A percentile compares a stretch with the other conserved stretches of the same genome.
phyloP scores from a whole-genome alignment of 1,140 invertebrate species.

The Microplitis demolitor region DNA sequence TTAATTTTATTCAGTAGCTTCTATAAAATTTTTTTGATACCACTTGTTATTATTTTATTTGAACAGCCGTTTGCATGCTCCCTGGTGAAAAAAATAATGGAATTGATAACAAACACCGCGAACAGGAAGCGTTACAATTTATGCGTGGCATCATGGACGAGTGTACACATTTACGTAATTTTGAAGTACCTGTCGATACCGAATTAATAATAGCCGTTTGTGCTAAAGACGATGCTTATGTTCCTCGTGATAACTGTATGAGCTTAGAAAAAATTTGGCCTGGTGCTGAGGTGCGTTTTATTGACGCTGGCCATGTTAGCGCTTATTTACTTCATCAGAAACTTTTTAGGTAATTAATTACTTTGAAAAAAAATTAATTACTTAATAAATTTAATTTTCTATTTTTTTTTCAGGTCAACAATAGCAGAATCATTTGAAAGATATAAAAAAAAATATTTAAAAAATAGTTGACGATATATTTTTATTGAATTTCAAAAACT shows the following conservation, averaged over 20 bases:
- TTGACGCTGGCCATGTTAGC: slow-evolving; percentile 88
- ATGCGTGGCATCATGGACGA: slow-evolving; percentile 99
- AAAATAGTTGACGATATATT: not conserved
- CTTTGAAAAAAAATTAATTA: not conserved
- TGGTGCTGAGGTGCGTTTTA: slow-evolving; percentile 82
- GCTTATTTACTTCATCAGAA: slow-evolving; percentile 88
- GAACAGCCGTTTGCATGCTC: slow-evolving; percentile 49
- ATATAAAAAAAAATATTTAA: not conserved
- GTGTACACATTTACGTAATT: slow-evolving; percentile 95
- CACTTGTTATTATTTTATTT: too few relatives aligned
- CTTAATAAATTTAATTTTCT: not conserved
- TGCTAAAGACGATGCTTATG: slow-evolving; percentile 90
- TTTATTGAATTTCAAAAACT: too few relatives aligned
- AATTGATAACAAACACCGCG: slow-evolving; percentile 54
- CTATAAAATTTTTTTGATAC: not conserved
- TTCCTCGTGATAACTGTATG: slow-evolving; percentile 82
- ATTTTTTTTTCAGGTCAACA: not conserved
- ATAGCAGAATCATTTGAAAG: slow-evolving; percentile 2
- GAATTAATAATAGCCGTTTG: slow-evolving; percentile 85
- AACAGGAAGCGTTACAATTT: slow-evolving; percentile 84
- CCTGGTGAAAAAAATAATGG: slow-evolving; percentile 48
- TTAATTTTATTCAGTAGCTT: too few relatives aligned
- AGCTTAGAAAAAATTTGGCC: slow-evolving; percentile 90
- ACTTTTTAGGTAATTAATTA: slow-evolving; percentile 74
- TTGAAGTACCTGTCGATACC: slow-evolving; percentile 83